Percentiles rank a stretch among this genome's conserved stretches.
Evolutionary conservation across 2,113 vertebrate genomes (phyloP).

Genomic region (Colistium nudipinnis): DNA sequence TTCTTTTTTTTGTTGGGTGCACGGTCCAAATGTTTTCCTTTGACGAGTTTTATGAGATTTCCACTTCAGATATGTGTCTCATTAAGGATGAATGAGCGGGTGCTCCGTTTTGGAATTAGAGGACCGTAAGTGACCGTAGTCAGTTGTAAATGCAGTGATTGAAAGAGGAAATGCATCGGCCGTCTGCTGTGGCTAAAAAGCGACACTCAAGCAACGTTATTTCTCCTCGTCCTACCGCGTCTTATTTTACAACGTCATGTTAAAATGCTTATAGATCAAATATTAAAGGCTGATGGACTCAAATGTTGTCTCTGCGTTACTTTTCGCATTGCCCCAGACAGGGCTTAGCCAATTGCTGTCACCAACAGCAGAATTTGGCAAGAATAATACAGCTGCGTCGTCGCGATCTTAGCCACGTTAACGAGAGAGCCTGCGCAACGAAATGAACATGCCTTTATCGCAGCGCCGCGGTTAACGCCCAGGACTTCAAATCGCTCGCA

Average conservation of each 20-base stretch:
- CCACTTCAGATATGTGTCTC: slow-evolving; percentile 58
- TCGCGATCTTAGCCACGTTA: too few species aligned
- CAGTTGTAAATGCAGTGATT: slow-evolving; percentile 34
- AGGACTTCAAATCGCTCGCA: slow-evolving; percentile 39
- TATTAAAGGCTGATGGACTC: slow-evolving; percentile 22
- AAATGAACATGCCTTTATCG: slow-evolving; percentile 24
- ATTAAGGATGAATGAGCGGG: slow-evolving; percentile 57
- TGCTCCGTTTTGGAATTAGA: slow-evolving; percentile 59
- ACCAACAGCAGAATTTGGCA: slow-evolving; percentile 10
- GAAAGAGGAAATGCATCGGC: slow-evolving; percentile 28
- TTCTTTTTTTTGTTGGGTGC: too few species aligned
- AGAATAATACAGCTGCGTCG: neutral
- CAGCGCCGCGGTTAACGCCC: slow-evolving; percentile 33
- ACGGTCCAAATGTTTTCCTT: slow-evolving; percentile 56
- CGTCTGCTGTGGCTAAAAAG: slow-evolving; percentile 5
- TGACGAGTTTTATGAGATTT: slow-evolving; percentile 64
- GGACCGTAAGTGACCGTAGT: slow-evolving; percentile 35
- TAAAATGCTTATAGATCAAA: too few species aligned
- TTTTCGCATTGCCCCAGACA: slow-evolving; percentile 5
- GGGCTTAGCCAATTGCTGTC: neutral
- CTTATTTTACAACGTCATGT: slow-evolving; percentile 28
- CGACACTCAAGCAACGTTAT: neutral
- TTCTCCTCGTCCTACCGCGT: slow-evolving; percentile 12
- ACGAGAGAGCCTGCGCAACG: slow-evolving; percentile 45
- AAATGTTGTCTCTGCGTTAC: slow-evolving; percentile 21